phyloP scores from a whole-genome alignment of 1,140 invertebrate species.

The Rhyzopertha dominica region DNA sequence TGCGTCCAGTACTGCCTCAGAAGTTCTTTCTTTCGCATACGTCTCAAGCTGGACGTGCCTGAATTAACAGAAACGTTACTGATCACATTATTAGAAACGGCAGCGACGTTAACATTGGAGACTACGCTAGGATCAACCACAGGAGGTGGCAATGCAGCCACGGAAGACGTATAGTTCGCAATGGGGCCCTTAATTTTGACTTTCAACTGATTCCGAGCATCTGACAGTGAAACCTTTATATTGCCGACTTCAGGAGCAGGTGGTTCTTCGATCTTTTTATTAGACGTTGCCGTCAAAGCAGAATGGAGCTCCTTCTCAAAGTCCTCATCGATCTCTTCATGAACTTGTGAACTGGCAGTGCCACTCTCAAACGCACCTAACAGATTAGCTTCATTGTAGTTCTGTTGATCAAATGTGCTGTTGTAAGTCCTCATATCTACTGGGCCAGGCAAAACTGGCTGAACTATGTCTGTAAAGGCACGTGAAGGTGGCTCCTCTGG shows the following conservation, averaged over 20 bases:
- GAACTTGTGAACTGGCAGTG: constrained; percentile 60
- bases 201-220: constrained; percentile 78
- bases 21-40: constrained; percentile 87
- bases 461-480: constrained; percentile 55
- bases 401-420: constrained; percentile 49
- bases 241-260: constrained; percentile 47
- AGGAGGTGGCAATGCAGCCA: constrained; percentile 50
- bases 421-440: constrained; percentile 85
- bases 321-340: constrained; percentile 69
- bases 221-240: constrained; percentile 63
- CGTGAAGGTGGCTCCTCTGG: constrained; percentile 23
- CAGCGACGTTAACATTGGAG: constrained; percentile 16
- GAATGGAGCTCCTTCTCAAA: constrained; percentile 70
- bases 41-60: constrained; percentile 64
- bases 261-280: constrained; percentile 49
- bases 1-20: constrained; percentile 80
- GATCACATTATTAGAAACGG: constrained; percentile 21
- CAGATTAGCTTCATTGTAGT: constrained; percentile 55
- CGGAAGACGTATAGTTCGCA: constrained; percentile 62
- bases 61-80: constrained; percentile 21
- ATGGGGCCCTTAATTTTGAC: constrained; percentile 89
- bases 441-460: constrained; percentile 71
- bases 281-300: constrained; percentile 56
- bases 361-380: constrained; percentile 59
- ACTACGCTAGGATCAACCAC: constrained; percentile 40